Conservation (phyloP, 2,888 invertebrate species). For the Galeopsomyia nigrocyanea region DNA sequence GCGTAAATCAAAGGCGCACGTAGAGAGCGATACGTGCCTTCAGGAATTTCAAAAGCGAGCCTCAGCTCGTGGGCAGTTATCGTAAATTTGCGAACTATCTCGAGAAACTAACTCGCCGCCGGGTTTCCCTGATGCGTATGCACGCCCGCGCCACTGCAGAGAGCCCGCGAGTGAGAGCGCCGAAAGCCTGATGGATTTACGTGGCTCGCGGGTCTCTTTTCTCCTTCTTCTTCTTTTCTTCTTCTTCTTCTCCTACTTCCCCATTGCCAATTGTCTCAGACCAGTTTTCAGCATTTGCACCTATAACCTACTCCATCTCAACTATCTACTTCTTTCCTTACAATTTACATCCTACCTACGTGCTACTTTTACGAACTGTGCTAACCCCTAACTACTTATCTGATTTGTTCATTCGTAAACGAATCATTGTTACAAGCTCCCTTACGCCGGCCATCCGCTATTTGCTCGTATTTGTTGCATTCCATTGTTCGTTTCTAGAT, state of each 20-base stretch:
- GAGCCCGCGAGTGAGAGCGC: background rate
- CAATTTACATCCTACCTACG: no score
- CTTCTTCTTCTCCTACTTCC: background rate
- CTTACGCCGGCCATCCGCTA: no score
- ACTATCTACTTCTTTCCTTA: no score
- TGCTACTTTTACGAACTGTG: no score
- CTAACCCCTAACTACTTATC: no score
- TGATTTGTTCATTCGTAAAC: no score
- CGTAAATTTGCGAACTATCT: conserved; percentile 37
- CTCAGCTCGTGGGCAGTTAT: conserved; percentile 25
- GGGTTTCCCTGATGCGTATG: background rate
- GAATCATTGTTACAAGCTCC: no score
- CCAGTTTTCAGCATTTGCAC: no score
- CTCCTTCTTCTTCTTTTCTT: background rate
- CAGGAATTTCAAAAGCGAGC: conserved; percentile 11
- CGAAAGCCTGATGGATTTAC: conserved; percentile 40
- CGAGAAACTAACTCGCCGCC: background rate
- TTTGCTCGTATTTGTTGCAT: no score
- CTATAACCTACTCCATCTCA: no score
- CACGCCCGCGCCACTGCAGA: background rate
- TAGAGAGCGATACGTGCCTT: background rate
- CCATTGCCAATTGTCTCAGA: background rate
- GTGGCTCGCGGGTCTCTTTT: conserved; percentile 19
- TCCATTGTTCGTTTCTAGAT: no score
- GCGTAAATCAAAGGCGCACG: no score